Base-by-base conservation (phyloP, 2,797 vertebrate genomes). In the Danio aesculapii region DNA sequence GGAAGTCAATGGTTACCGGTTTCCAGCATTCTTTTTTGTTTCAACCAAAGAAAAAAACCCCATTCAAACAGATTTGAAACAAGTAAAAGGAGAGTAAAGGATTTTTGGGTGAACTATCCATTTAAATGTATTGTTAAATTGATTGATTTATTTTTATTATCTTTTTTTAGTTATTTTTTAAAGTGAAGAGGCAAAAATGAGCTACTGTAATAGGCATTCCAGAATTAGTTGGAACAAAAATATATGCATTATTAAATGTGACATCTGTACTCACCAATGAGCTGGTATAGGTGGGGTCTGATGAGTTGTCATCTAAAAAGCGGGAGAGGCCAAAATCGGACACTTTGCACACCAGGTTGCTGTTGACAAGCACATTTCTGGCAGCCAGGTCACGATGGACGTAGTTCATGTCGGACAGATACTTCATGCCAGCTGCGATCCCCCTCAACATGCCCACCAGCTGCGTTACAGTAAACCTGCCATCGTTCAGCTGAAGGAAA, bases 281-380 rank as follows among this genome's bases (percentile, higher is more conserved):
- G 92, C 98, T 99, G 39, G 98, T 99, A 90, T 99, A 99, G 81
- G 98, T 99, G 64, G 98, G 97, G 84, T 99, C 98, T 0, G 97
- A 93, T 0, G 98, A 95, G 67, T 97, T 97, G 5, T 99, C 98
- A 47, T 99, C 98, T 91, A 99, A 90, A 82, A 99, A 99, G 84
- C 98, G 97, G 0, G 98, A 99, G 83, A 99, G 95, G 73, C 98
- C 98, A 0, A 99, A 99, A 91, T 99, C 98, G 0, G 98, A 99
- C 58, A 99, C 98, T 92, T 99, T 99, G 95, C 98, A 99, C 88
- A 99, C 98, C 90, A 99, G 91, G 91, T 99, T 99, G 93, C 98
- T 99, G 93, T 99, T 99, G 90, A 99, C 98, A 59, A 99, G 94
- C 88, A 99, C 99, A 86, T 99, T 99, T 70, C 98, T 95, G 44